Evolutionary conservation across 2,888 invertebrate genomes (phyloP).

Genomic region (Poecilus cupreus): DNA sequence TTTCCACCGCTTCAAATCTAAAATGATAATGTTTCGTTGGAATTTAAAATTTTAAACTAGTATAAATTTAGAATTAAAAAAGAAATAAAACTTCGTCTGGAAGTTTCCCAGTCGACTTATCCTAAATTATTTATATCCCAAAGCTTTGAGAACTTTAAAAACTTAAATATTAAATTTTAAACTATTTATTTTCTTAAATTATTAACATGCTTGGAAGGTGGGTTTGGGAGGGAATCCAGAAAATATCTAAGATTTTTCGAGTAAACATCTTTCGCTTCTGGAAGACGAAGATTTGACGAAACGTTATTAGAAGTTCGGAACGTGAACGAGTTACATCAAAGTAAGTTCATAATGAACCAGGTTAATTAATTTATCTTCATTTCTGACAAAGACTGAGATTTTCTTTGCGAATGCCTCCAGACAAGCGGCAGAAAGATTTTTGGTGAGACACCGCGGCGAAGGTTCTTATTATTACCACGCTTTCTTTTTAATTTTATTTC

Average conservation of each 20-base stretch:
- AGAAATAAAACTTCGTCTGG: background rate
- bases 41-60: constrained; percentile 38
- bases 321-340: constrained; percentile 30
- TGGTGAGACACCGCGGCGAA: background rate
- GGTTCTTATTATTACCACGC: too few species aligned
- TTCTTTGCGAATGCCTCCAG: constrained; percentile 5
- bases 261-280: background rate
- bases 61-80: constrained; percentile 3
- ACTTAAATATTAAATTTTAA: constrained; percentile 26
- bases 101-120: constrained; percentile 15
- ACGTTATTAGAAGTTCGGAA: constrained; percentile 21
- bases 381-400: constrained; percentile 14
- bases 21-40: constrained; percentile 12
- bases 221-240: background rate
- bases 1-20: background rate
- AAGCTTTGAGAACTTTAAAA: constrained; percentile 27
- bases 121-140: constrained; percentile 37
- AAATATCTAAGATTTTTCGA: background rate
- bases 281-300: background rate
- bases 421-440: background rate
- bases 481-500: too few species aligned
- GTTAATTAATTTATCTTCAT: constrained; percentile 45
- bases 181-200: constrained; percentile 44
- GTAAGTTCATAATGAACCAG: constrained; percentile 41
- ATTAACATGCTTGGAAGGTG: constrained; percentile 1